A percentile compares a stretch with the other conserved stretches of the same genome.
Conservation (phyloP, 2,888 invertebrate species). For the Pachycephus smyrnensis region DNA sequence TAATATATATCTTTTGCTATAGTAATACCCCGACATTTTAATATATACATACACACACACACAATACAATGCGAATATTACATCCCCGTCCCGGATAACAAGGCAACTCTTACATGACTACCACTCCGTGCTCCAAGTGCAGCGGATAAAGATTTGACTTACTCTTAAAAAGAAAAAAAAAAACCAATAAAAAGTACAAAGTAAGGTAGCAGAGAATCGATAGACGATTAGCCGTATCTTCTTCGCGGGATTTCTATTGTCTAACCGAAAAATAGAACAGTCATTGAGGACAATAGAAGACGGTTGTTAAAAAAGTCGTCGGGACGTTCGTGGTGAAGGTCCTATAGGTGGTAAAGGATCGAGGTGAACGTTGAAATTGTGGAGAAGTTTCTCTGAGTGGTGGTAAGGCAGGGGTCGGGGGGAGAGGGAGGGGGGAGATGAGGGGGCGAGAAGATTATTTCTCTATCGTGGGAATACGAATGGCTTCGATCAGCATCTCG, state of each 20-base stretch:
- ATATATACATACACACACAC: no score
- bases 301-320: background rate
- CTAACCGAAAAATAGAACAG: background rate
- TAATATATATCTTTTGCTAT: no score
- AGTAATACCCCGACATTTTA: no score
- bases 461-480: conserved; percentile 9
- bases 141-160: background rate
- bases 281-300: background rate
- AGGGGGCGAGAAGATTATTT: background rate
- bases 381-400: conserved; percentile 24
- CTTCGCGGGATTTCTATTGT: background rate
- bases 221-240: conserved; percentile 25
- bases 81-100: background rate
- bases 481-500: conserved; percentile 13
- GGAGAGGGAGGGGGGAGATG: background rate
- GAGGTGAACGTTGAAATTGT: background rate
- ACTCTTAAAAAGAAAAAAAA: background rate
- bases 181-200: background rate
- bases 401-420: background rate
- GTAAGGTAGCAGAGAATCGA: conserved; percentile 25
- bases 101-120: background rate
- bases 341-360: background rate
- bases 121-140: background rate
- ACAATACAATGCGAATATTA: background rate
- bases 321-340: background rate